Base-by-base conservation (phyloP, 2,113 vertebrate species). In the Chaenogobius annularis region DNA sequence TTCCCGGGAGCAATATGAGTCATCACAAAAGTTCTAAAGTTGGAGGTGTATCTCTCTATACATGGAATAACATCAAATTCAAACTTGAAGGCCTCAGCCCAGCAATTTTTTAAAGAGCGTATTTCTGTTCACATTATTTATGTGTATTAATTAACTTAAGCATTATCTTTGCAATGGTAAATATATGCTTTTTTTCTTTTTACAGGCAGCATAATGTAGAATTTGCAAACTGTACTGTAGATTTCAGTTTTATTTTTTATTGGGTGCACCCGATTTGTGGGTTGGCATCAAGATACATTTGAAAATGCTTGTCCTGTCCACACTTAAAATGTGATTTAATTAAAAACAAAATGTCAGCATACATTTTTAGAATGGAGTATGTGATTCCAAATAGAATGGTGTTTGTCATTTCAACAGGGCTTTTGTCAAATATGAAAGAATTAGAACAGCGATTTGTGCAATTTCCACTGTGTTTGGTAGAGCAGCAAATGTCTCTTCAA, bases 11-110 rank as follows among this genome's bases (percentile, higher is more conserved):
- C 61, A 3, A 20, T 40, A 40, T 63, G 61, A 63, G 35, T 63
- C 61, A 63, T 63, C 35, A 63, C 15, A 63, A 43, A 43, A 63
- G 35, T 63, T 63, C 59, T 63, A 40, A 63, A 63, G 35, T 63
- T 63, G 37, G 61, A 63, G 37, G 61, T 62, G 17, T 63, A 20
- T 61, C 61, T 63, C 15, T 19, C 26, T n/a, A 19, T 20, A 63
- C 61, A 63, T 63, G 10, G 61, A 63, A 26, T 35, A 31, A 61
- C 23, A 61, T 17, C 26, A 10, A 35, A 4, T 31, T 61, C 14
- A 26, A 35, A 61, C 26, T 35, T 31, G 58, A 35, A 31, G 10
- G 14, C 14, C 26, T 61, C 13, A 61, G 13, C 35, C 14, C 19
- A 26, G 58, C 26, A 35, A 2, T 31, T 31, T 31, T 31, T 31